These are phyloP conservation scores for Parazoanthus atlanticus DNA, from an alignment of 92 coral and sea anemone genomes.

Conservation along the genomic window DNA sequence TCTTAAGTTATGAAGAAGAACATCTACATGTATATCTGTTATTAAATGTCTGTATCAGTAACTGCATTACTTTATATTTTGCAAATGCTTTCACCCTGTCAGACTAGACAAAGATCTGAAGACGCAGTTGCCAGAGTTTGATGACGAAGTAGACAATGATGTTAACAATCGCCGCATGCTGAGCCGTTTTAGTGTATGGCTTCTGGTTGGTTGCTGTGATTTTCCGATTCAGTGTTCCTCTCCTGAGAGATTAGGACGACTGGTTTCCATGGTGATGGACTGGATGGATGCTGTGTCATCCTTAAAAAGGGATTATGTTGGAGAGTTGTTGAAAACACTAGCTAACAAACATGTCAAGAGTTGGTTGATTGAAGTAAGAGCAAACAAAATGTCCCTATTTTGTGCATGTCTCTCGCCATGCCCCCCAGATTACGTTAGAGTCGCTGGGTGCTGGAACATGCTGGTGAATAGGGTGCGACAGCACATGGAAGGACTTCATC, in stretches of 20 bases:
- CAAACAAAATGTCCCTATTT: conserved; percentile 76
- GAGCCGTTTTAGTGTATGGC: conserved; percentile 97
- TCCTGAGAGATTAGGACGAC: conserved; percentile 85
- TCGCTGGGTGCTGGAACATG: conserved; percentile 89
- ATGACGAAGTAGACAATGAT: conserved; percentile 87
- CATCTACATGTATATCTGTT: no score
- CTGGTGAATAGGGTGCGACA: conserved; percentile 78
- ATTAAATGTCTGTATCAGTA: background rate
- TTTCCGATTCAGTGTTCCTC: conserved; percentile 81
- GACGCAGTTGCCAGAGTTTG: conserved; percentile 63
- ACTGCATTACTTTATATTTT: background rate
- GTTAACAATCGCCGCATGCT: conserved; percentile 92
- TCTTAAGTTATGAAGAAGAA: background rate
- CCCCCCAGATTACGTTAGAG: conserved; percentile 90
- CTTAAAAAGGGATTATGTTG: conserved; percentile 79
- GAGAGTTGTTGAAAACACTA: conserved; percentile 85
- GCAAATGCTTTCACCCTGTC: background rate
- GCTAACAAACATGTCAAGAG: conserved; percentile 90
- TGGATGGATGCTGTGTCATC: conserved; percentile 96
- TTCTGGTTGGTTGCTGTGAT: conserved; percentile 86
- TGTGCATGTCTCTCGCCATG: conserved; percentile 91
- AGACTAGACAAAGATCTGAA: conserved; percentile 69
- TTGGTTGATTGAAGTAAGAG: conserved; percentile 89
- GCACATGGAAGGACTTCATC: conserved; percentile 92
- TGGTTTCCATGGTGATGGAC: conserved; percentile 92